Base-by-base conservation (phyloP, 2,888 invertebrate species). In the Cryptocephalus moraei region DNA sequence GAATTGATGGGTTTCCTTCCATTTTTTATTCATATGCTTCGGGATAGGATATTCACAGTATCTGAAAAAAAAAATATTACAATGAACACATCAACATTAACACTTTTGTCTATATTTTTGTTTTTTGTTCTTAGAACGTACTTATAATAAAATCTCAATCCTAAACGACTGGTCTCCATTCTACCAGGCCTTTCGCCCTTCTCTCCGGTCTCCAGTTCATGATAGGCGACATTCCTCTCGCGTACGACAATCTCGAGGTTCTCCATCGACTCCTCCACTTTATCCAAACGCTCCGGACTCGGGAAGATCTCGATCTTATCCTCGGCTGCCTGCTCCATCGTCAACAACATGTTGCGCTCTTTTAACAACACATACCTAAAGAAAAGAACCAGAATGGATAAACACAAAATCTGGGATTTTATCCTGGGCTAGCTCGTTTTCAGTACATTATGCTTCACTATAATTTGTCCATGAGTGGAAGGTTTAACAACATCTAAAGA, bases 321-420 rank as follows among this genome's bases (percentile, higher is more conserved):
- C 43, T 83, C 81, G 69, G 81, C 79, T 67, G 85, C 86, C 52
- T 90, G 80, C 71, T 95, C 91, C 96, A 97, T 95, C 1, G 97
- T 96, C 53, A 91, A 71, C 12, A 99, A 74, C 96, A 97, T 96
- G 69, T 99, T 99, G 46, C 85, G 78, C 72, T 99, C 99, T 73
- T 97, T 99, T 45, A 96, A 71, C 47, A 99, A 73, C 11, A 89
- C 77, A 71, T 76, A 88, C 86, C 86, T 85, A 22, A 22, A 6
- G 22, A 22, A 6, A 22, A 22, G 22, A 22, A 6, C 2, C 6
- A 22, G 6, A 22, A 22, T 22, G 22, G 22, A 22, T 22, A 22
- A 6, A 22, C 3, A 22, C 6, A 6, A 22, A 22, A 22, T 22
- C n/a, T n/a, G n/a, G n/a, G n/a, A n/a, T n/a, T n/a, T n/a, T 22